Percentiles rank a stretch among this genome's conserved stretches.
These are phyloP conservation scores for Micromys minutus DNA, from an alignment of 2,113 vertebrate species.

Conservation along the genomic window DNA sequence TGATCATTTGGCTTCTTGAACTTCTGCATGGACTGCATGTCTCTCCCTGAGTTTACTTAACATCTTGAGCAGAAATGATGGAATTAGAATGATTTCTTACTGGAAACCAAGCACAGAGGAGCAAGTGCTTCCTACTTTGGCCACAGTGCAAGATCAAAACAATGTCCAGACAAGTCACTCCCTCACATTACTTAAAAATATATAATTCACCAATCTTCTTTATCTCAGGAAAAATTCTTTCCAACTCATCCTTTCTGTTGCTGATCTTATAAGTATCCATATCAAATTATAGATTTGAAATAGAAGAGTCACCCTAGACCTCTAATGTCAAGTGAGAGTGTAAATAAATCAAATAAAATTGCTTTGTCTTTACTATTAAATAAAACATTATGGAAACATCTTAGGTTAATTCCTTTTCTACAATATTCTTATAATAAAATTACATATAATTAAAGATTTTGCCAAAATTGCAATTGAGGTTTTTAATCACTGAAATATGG, in stretches of 20 bases:
- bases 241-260: neutral
- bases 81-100: conserved; percentile 67
- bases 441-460: conserved; percentile 27
- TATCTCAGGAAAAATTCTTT: neutral
- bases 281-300: conserved; percentile 33
- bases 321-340: conserved; percentile 33
- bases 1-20: conserved; percentile 71
- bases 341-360: conserved; percentile 39
- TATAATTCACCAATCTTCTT: conserved; percentile 28
- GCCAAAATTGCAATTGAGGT: neutral
- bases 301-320: neutral
- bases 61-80: conserved; percentile 35
- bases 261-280: neutral
- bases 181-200: conserved; percentile 34
- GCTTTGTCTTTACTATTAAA: conserved; percentile 17
- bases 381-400: neutral
- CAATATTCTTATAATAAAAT: conserved; percentile 32
- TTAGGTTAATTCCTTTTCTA: neutral
- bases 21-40: conserved; percentile 49
- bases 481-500: neutral
- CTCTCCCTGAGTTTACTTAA: conserved; percentile 71
- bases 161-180: conserved; percentile 57
- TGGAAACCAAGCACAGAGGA: conserved; percentile 56
- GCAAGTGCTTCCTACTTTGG: conserved; percentile 65
- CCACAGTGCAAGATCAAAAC: conserved; percentile 57